Conservation (phyloP, 2,113 vertebrate genomes). For the Pterophyllum scalare region DNA sequence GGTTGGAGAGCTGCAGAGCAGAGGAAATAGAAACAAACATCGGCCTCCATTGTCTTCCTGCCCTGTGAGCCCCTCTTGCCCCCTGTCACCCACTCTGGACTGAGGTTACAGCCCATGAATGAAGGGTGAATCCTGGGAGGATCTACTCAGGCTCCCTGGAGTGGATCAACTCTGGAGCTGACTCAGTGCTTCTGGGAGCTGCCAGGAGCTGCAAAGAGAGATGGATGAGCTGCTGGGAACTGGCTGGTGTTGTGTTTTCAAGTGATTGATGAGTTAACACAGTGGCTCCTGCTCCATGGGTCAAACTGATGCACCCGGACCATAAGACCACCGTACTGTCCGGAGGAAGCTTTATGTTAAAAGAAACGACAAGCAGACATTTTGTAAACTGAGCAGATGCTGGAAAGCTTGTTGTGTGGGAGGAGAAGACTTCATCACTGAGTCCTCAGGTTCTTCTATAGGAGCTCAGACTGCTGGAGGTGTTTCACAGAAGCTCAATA, state of each 20-base stretch:
- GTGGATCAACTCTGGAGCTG: constrained; percentile 63
- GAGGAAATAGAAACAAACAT: constrained; percentile 30
- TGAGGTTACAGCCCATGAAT: constrained; percentile 71
- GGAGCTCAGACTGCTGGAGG: constrained; percentile 17
- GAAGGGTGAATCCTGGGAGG: constrained; percentile 62
- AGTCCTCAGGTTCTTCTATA: constrained; percentile 34
- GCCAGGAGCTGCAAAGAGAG: constrained; percentile 72
- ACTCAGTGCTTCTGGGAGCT: constrained; percentile 70
- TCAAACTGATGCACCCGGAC: constrained; percentile 33
- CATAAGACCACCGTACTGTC: constrained; percentile 42
- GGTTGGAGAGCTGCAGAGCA: constrained; percentile 36
- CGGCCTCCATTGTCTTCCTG: constrained; percentile 54
- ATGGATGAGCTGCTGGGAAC: constrained; percentile 67
- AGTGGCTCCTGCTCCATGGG: constrained; percentile 32
- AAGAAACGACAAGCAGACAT: constrained; percentile 7
- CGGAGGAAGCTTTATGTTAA: constrained; percentile 19
- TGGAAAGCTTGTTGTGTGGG: constrained; percentile 43
- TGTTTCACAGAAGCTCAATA: constrained; percentile 43
- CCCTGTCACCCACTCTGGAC: constrained; percentile 54
- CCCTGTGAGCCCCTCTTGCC: constrained; percentile 40
- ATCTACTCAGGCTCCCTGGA: constrained; percentile 59
- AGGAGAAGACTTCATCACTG: constrained; percentile 58
- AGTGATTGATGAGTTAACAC: constrained; percentile 76
- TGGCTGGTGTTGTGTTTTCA: constrained; percentile 40
- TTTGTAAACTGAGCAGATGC: constrained; percentile 57